Percentiles rank a stretch among this genome's conserved stretches.
Evolutionary conservation across 2,797 vertebrate genomes (phyloP).

Genomic region (Peromyscus melanophrys): DNA sequence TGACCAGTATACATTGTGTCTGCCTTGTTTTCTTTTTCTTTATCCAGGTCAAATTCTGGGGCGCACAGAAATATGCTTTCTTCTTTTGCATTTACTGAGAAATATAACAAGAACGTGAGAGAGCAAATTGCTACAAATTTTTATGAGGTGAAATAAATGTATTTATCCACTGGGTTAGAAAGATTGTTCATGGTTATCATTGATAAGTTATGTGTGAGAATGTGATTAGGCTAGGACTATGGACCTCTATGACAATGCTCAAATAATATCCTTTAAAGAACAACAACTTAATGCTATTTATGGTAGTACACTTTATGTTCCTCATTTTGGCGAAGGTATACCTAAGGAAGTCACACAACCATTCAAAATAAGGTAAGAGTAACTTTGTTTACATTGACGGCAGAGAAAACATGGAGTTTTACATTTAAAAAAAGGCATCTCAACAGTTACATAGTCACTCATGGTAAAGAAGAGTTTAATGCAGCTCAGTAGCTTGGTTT

Average conservation of each 20-base stretch:
- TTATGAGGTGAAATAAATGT: constrained; percentile 51
- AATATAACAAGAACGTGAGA: constrained; percentile 48
- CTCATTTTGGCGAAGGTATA: neutral
- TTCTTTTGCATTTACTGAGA: constrained; percentile 42
- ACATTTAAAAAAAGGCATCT: neutral
- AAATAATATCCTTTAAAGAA: constrained; percentile 47
- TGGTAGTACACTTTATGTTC: neutral
- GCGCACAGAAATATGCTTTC: constrained; percentile 42
- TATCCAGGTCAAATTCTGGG: neutral
- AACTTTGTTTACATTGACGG: constrained; percentile 3
- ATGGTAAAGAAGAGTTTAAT: neutral
- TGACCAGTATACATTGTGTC: neutral
- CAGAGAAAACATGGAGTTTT: neutral
- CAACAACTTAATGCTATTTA: neutral
- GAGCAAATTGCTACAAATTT: constrained; percentile 52
- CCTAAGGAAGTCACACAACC: neutral
- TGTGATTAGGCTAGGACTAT: neutral
- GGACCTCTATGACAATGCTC: neutral
- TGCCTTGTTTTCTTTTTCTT: constrained; percentile 34
- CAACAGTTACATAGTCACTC: neutral
- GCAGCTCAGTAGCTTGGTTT: neutral
- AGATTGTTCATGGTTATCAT: neutral
- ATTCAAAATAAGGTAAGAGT: constrained; percentile 8
- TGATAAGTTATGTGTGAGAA: neutral
- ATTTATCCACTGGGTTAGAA: constrained; percentile 21